Evolutionary conservation across 2,797 vertebrate genomes (phyloP).

Genomic region (Rhynchotus rufescens): DNA sequence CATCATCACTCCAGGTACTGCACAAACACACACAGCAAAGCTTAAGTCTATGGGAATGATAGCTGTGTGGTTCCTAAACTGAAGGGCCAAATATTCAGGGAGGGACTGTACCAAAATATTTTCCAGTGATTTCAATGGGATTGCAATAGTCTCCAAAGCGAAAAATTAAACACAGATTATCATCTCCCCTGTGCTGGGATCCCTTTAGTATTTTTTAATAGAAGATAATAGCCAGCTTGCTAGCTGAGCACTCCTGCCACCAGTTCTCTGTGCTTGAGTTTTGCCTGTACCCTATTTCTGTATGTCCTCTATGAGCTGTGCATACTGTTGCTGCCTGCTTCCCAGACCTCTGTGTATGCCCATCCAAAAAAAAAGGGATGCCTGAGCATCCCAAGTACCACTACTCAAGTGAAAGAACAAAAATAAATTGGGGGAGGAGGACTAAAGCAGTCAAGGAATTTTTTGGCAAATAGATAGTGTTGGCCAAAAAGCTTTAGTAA

Average conservation of each 20-base stretch:
- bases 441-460: not conserved
- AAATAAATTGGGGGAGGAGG: not conserved
- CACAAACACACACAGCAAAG: not conserved
- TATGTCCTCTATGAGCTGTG: not conserved
- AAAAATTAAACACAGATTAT: fast-evolving
- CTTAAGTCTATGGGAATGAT: not conserved
- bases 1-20: not conserved
- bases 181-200: not conserved
- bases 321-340: not conserved
- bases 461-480: not conserved
- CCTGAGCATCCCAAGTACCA: not conserved
- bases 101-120: not conserved
- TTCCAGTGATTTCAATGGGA: not conserved
- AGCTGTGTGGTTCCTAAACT: not conserved
- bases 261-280: not conserved
- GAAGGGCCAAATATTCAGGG: not conserved
- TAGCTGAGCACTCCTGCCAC: not conserved
- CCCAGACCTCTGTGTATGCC: not conserved
- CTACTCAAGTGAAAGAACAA: not conserved
- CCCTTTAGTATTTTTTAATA: not conserved
- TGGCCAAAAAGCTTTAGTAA: not conserved
- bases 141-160: not conserved
- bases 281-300: not conserved
- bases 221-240: not conserved
- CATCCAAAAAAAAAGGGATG: not conserved